Percentiles rank a stretch among this genome's conserved stretches.
Evolutionary conservation across 2,797 vertebrate genomes (phyloP).

Genomic region (Eospalax fontanierii): DNA sequence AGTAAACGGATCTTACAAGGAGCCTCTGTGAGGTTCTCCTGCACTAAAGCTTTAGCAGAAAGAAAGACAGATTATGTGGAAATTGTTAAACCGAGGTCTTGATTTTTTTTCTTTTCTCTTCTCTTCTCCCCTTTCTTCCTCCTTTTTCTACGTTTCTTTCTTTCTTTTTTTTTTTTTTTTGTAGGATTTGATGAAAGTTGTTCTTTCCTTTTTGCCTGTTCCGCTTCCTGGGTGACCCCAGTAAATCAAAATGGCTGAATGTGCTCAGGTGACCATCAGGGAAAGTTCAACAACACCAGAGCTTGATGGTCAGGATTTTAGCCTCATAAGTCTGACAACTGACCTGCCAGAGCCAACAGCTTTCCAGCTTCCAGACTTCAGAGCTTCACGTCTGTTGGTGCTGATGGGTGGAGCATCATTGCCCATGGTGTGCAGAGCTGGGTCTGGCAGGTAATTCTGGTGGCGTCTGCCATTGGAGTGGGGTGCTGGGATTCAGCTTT

Average conservation of each 20-base stretch:
- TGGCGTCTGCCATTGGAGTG: background rate
- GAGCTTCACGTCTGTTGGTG: background rate
- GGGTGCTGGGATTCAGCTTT: background rate
- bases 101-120: background rate
- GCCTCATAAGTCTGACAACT: background rate
- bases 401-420: background rate
- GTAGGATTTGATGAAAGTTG: no score
- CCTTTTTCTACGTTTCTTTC: background rate
- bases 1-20: background rate
- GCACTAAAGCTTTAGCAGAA: background rate
- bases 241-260: background rate
- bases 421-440: rapidly evolving
- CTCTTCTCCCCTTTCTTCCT: background rate
- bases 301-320: background rate
- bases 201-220: background rate
- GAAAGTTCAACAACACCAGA: rapidly evolving
- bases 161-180: background rate
- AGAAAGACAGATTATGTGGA: background rate
- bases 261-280: rapidly evolving
- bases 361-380: background rate
- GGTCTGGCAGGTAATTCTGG: rapidly evolving
- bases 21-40: background rate
- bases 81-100: background rate
- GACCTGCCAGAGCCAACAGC: background rate
- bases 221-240: background rate